Conservation (phyloP, 2,797 vertebrate genomes). For the Delichon dasypus region DNA sequence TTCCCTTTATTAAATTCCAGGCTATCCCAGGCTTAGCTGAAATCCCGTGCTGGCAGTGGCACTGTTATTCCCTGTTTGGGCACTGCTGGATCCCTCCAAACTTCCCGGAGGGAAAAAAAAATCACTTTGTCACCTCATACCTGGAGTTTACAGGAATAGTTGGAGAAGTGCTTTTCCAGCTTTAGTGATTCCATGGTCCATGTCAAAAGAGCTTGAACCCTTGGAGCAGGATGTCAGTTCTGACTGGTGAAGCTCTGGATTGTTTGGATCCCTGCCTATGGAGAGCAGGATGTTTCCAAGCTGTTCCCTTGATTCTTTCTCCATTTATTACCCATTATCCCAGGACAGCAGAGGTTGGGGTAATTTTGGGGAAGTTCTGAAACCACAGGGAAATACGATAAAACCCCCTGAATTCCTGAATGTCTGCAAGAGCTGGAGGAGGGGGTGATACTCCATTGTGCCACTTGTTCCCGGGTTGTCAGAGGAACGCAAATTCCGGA, state of each 20-base stretch:
- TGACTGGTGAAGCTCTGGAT: background rate
- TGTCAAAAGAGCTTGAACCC: background rate
- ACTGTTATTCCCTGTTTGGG: background rate
- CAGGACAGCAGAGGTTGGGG: background rate
- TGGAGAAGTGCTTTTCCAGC: background rate
- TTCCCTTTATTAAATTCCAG: background rate
- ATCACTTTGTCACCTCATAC: accelerated
- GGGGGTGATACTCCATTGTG: accelerated
- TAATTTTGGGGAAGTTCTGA: background rate
- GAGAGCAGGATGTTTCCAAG: background rate
- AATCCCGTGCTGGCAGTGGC: background rate
- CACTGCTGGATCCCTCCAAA: background rate
- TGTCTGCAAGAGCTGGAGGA: background rate
- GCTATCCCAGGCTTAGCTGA: background rate
- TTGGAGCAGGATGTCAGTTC: background rate
- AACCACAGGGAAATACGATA: background rate
- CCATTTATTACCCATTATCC: background rate
- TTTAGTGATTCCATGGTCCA: accelerated
- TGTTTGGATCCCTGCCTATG: background rate
- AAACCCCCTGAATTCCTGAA: background rate
- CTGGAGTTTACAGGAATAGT: background rate
- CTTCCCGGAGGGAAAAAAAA: background rate
- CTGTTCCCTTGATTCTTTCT: background rate
- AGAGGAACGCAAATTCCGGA: background rate
- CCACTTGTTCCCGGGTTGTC: background rate